phyloP scores from a whole-genome alignment of 2,113 vertebrate genomes.

The Silurus meridionalis region DNA sequence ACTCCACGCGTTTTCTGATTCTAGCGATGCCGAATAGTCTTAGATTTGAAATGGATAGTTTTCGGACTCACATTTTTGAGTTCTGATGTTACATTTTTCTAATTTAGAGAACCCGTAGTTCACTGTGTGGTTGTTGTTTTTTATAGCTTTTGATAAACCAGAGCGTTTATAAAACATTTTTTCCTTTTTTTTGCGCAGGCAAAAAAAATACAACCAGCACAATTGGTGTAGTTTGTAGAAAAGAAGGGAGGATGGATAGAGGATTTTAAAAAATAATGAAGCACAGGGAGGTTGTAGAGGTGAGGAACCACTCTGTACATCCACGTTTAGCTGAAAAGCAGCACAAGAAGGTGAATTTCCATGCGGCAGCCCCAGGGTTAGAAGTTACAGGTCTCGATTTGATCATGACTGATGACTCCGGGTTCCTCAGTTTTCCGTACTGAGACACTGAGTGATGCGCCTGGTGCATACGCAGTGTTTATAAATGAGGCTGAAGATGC shows the following conservation, averaged over 20 bases:
- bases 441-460: no score
- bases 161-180: conserved; percentile 1
- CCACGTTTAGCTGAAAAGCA: background rate
- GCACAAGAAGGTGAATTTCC: background rate
- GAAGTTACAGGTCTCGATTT: no score
- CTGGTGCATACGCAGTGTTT: background rate
- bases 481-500: conserved; percentile 36
- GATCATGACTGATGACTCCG: background rate
- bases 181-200: background rate
- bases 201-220: background rate
- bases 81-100: conserved; percentile 8
- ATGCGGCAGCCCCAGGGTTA: no score
- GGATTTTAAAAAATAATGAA: background rate
- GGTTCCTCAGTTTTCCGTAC: background rate
- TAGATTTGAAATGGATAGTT: background rate
- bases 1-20: background rate
- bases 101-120: conserved; percentile 29
- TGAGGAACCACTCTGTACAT: background rate
- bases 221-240: background rate
- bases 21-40: background rate
- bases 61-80: no score
- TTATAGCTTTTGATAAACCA: conserved; percentile 43
- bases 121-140: conserved; percentile 42
- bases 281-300: background rate
- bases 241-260: background rate